phyloP scores from a whole-genome alignment of 2,113 vertebrate species.

The Baryphthengus martii region DNA sequence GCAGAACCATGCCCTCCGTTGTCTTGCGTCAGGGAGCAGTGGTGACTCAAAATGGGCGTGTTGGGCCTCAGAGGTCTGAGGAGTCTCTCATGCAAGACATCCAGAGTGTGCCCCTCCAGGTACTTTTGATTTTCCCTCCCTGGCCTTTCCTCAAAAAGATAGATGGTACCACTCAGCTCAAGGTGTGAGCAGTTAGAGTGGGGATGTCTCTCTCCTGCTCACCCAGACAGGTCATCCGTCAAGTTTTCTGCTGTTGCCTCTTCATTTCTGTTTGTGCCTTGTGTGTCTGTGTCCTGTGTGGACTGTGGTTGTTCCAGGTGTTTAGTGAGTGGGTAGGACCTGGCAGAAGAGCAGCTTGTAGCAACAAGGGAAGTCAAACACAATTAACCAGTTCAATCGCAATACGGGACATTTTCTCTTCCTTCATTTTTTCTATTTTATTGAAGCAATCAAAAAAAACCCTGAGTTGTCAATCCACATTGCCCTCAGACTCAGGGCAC shows the following conservation, averaged over 20 bases:
- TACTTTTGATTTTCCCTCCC: neutral
- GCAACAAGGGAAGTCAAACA: neutral
- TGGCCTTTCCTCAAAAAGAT: neutral
- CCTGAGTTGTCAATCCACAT: neutral
- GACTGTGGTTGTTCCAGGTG: neutral
- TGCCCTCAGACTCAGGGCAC: neutral
- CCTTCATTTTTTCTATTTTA: neutral
- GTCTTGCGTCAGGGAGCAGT: neutral
- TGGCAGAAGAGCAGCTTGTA: neutral
- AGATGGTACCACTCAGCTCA: neutral
- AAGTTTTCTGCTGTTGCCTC: neutral
- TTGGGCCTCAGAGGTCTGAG: neutral
- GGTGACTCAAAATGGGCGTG: neutral
- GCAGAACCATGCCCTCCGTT: neutral
- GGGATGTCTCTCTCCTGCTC: neutral
- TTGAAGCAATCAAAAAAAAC: neutral
- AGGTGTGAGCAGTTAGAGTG: neutral
- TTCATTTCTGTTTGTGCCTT: neutral
- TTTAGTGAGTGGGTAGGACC: neutral
- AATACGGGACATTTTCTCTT: neutral
- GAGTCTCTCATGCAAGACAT: neutral
- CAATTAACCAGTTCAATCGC: neutral
- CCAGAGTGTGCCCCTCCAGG: neutral
- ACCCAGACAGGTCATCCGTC: neutral
- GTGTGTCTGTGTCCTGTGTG: neutral